These are phyloP conservation scores for Eupithecia subfuscata DNA, from an alignment of 2,888 invertebrate genomes.

Conservation along the genomic window DNA sequence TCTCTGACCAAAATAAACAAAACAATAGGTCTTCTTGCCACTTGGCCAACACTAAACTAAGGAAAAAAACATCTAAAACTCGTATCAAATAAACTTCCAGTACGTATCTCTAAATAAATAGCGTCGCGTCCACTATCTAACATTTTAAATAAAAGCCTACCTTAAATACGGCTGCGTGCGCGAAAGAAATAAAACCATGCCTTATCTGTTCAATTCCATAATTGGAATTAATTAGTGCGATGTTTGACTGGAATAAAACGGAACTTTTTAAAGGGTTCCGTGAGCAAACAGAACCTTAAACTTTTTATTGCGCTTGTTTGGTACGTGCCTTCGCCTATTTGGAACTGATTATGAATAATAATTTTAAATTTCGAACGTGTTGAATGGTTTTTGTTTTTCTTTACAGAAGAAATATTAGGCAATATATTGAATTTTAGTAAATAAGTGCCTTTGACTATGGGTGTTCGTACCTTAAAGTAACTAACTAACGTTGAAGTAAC, in stretches of 20 bases:
- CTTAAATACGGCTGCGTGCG: conserved; percentile 39
- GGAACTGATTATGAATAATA: conserved; percentile 10
- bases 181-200: conserved; percentile 44
- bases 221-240: conserved; percentile 46
- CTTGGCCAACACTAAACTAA: not conserved
- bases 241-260: conserved; percentile 39
- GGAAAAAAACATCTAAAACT: not conserved
- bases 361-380: conserved; percentile 3
- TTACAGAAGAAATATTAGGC: not conserved
- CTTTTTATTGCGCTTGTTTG: conserved; percentile 13
- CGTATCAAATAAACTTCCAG: not conserved
- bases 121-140: conserved; percentile 27
- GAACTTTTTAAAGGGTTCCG: conserved; percentile 36
- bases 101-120: conserved; percentile 22
- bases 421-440: not conserved
- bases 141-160: conserved; percentile 27
- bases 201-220: conserved; percentile 47
- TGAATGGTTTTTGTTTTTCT: not conserved
- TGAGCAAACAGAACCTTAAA: conserved; percentile 1
- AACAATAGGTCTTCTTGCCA: not conserved
- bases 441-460: not conserved
- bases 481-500: not conserved
- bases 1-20: too few species aligned
- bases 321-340: conserved; percentile 12
- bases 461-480: not conserved